Base-by-base conservation (phyloP, 2,113 vertebrate genomes). In the Microcebus lehilahytsara region DNA sequence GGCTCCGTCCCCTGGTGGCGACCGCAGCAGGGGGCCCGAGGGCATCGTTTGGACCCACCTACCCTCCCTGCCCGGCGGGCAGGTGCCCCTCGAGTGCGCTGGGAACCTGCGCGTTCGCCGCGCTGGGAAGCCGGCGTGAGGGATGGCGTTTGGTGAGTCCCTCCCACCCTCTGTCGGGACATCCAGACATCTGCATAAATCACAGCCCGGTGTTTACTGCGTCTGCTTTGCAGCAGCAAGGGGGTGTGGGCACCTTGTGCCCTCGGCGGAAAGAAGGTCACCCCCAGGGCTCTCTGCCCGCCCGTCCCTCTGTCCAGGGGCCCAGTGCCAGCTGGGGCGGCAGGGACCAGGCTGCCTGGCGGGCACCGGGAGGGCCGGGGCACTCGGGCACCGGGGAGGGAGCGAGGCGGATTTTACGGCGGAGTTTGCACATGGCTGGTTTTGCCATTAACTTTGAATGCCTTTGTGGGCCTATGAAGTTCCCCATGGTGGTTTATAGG, bases 101-200 rank as follows among this genome's bases (percentile, higher is more conserved):
- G 96, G 16, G 95, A 88, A 51, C 74, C 1, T 74, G 67, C 42
- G 2, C 0, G 17, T 19, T 30, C 51, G 42, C 90, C n/a, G 87
- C 74, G 74, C 46, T 17, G 94, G 96, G 94, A 86, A 53, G 27
- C 93, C 20, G 23, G 2, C 37, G 30, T 77, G 96, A 98, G 92
- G 67, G n/a, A 97, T 81, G 6, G 20, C 37, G 22, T 95, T 97
- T 97, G 95, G 90, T 96, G 71, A 67, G 89, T 75, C 66, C 25
- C 95, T 71, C 10, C 80, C 37, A 27, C 56, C 69, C 91, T 85
- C 40, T 4, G 10, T 69, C 20, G 74, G 56, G 97, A 62, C 80
- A 83, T 92, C 86, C 97, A 97, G 72, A 80, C 94, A 53, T 17
- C 51, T 78, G 51, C 87, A 80, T 98, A 98, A 97, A 98, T 98